A percentile compares a stretch with the other conserved stretches of the same genome.
Evolutionary conservation across 2,797 vertebrate genomes (phyloP).

Genomic region (Antrozous pallidus): DNA sequence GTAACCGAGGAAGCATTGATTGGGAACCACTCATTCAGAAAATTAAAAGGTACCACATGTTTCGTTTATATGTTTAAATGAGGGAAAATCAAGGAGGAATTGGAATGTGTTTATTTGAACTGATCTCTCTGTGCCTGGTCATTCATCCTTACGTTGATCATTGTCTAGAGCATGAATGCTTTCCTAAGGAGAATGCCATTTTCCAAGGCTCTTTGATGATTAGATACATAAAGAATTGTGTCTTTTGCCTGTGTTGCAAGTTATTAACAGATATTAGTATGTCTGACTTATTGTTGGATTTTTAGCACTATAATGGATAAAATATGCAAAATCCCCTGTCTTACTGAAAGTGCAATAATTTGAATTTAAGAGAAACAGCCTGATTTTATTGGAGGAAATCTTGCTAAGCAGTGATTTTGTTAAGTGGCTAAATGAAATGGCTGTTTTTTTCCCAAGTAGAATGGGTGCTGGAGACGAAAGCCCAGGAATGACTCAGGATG

Average conservation of each 20-base stretch:
- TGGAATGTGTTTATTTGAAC: conserved; percentile 54
- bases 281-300: not conserved
- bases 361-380: conserved; percentile 34
- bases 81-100: conserved; percentile 14
- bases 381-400: conserved; percentile 22
- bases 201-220: conserved; percentile 14
- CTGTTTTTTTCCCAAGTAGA: conserved; percentile 55
- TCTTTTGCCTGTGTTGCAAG: conserved; percentile 29
- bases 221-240: conserved; percentile 16
- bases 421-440: conserved; percentile 56
- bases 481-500: conserved; percentile 70
- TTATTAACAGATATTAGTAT: conserved; percentile 44
- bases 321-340: not conserved
- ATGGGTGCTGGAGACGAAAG: conserved; percentile 38
- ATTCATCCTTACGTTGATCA: conserved; percentile 24
- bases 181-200: conserved; percentile 33
- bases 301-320: not conserved
- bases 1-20: conserved; percentile 59
- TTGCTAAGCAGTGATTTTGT: conserved; percentile 13
- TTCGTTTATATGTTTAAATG: conserved; percentile 67
- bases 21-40: conserved; percentile 76
- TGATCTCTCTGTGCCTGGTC: not conserved
- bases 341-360: conserved; percentile 40
- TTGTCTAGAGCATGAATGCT: conserved; percentile 25
- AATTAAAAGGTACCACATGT: conserved; percentile 80